Conservation (phyloP, 2,113 vertebrate genomes). For the Phaethornis superciliosus region DNA sequence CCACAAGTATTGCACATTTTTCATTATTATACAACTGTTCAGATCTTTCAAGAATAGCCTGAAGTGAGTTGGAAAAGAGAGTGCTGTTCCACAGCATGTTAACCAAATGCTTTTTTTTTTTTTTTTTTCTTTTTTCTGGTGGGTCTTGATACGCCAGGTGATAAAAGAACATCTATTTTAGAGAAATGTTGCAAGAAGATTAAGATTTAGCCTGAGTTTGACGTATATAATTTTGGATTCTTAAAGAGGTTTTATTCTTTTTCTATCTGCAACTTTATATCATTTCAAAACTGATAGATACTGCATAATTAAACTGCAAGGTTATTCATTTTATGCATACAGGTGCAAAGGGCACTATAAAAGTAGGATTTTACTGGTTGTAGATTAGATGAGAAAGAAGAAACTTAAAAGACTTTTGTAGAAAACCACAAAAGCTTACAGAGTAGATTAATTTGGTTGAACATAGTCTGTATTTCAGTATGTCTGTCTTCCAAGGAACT, state of each 20-base stretch:
- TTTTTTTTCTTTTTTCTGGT: conserved; percentile 2
- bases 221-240: conserved; percentile 82
- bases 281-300: conserved; percentile 74
- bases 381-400: conserved; percentile 76
- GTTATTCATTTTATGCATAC: conserved; percentile 81
- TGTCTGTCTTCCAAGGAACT: conserved; percentile 40
- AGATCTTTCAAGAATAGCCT: conserved; percentile 86
- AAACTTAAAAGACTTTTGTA: conserved; percentile 72
- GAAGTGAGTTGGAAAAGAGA: conserved; percentile 79
- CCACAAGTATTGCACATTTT: conserved; percentile 91
- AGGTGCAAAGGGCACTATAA: conserved; percentile 79
- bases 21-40: conserved; percentile 92
- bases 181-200: conserved; percentile 79
- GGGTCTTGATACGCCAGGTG: conserved; percentile 74
- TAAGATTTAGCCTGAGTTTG: conserved; percentile 81
- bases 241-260: conserved; percentile 77
- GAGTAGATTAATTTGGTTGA: conserved; percentile 74
- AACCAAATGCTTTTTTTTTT: conserved; percentile 70
- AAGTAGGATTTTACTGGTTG: conserved; percentile 78
- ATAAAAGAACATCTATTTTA: conserved; percentile 84
- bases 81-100: conserved; percentile 77
- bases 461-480: conserved; percentile 28
- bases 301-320: conserved; percentile 80
- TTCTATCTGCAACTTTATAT: conserved; percentile 78
- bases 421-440: conserved; percentile 69